Evolutionary conservation across 2,113 vertebrate species (phyloP).

Genomic region (Bubo scandiacus): DNA sequence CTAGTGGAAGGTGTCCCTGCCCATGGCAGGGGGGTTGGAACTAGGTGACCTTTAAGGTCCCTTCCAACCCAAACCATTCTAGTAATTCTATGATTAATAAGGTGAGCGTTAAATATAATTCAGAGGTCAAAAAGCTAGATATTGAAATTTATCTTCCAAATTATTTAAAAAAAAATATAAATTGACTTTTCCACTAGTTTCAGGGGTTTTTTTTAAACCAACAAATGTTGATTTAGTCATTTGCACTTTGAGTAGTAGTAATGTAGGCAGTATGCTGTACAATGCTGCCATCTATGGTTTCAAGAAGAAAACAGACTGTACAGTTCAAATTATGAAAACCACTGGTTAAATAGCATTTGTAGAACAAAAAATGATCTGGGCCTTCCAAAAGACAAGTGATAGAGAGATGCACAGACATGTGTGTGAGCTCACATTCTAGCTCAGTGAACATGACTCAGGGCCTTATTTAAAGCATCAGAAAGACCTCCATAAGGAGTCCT

Average conservation of each 20-base stretch:
- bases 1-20: too few relatives aligned
- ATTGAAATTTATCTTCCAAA: background rate
- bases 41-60: too few relatives aligned
- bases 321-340: background rate
- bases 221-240: fast-evolving
- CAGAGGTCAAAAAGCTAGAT: background rate
- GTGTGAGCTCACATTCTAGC: fast-evolving
- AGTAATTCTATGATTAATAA: background rate
- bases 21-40: too few relatives aligned
- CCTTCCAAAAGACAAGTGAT: fast-evolving
- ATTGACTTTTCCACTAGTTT: background rate
- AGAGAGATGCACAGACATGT: background rate
- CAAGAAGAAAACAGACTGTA: background rate
- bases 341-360: background rate
- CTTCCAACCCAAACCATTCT: too few relatives aligned
- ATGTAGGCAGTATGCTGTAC: background rate
- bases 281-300: conserved; percentile 58
- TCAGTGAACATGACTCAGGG: too few relatives aligned
- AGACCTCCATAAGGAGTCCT: background rate
- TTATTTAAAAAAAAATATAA: background rate
- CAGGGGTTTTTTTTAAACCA: background rate
- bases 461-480: background rate
- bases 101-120: background rate
- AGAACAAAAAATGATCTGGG: fast-evolving
- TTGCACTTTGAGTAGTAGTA: background rate